Evolutionary conservation across 1,140 invertebrate genomes (phyloP), one percentile per base, ranked within the genome.

Genomic region (Drosophila saltans): DNA sequence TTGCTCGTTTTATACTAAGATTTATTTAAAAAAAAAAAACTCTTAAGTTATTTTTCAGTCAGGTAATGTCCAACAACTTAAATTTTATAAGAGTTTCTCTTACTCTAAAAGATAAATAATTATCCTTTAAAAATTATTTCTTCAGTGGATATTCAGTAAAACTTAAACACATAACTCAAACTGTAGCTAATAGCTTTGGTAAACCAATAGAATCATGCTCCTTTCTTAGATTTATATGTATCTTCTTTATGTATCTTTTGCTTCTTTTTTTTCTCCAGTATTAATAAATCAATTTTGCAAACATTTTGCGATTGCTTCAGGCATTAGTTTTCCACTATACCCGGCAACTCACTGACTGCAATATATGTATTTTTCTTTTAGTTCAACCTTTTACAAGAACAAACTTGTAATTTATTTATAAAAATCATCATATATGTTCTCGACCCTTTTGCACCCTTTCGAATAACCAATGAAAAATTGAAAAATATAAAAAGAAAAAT

Each of bases 371-470:
- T 28, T 58, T 16, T 11, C n/a, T 7, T 8, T 21, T 8, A 26
- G 0, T 21, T 36, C 9, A 26, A n/a, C 26, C 9, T 40, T 59
- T 48, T 21, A 10, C 57, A 40, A 33, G 40, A 64, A 5, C 6
- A 78, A 71, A 72, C 67, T 67, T 64, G 40, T 75, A 71, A 78
- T 75, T 78, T 78, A 78, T 78, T 78, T 75, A 75, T 68, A 74
- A 74, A 9, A 60, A 69, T 69, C 71, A 69, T 57, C 59, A 69
- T 41, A 68, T 40, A 62, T 52, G 61, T 30, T 40, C 43, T 58
- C 16, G 28, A 40, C 61, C 48, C 33, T 24, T 61, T 72, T 33
- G 39, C 66, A 56, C 28, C 16, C 56, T 30, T 41, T n/a, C 40
- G 36, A 16, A 64, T 48, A 48, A 28, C 33, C 65, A 75, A 75